Conservation (phyloP, 2,797 vertebrate species). For the Dallia pectoralis region DNA sequence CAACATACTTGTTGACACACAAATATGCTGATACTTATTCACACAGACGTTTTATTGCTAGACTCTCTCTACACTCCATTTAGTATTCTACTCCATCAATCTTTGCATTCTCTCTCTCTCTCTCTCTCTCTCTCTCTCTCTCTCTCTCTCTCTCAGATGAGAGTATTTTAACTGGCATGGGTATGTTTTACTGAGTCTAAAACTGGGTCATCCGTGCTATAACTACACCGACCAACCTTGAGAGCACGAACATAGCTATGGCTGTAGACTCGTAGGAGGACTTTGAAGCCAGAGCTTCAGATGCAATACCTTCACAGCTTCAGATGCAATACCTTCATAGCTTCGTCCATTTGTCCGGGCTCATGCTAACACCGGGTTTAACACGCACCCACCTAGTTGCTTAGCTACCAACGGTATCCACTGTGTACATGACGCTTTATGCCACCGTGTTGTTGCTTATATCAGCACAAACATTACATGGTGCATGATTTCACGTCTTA, state of each 20-base stretch:
- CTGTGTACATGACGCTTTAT: too few species aligned
- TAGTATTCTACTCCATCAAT: slow-evolving; percentile 14
- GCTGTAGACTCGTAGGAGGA: slow-evolving; percentile 6
- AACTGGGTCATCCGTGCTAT: slow-evolving; percentile 29
- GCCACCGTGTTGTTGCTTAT: too few species aligned
- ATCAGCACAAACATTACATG: too few species aligned
- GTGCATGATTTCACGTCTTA: too few species aligned
- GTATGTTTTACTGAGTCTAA: slow-evolving; percentile 19
- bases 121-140: neutral
- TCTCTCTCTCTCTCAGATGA: neutral
- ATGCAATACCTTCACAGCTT: neutral
- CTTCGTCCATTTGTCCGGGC: slow-evolving; percentile 19
- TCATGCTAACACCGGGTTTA: neutral
- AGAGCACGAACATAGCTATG: neutral
- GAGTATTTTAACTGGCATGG: neutral
- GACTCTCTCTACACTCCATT: slow-evolving; percentile 19
- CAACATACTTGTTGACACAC: slow-evolving; percentile 69
- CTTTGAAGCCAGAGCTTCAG: slow-evolving; percentile 26
- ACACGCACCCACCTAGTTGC: too few species aligned
- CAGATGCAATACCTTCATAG: slow-evolving; percentile 17
- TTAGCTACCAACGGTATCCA: too few species aligned
- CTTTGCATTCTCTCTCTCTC: slow-evolving; percentile 7
- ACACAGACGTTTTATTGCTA: slow-evolving; percentile 42
- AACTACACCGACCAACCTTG: neutral
- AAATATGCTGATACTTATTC: slow-evolving; percentile 51